Conservation (phyloP, 2,797 vertebrate genomes). For the Sebastes goodei region DNA sequence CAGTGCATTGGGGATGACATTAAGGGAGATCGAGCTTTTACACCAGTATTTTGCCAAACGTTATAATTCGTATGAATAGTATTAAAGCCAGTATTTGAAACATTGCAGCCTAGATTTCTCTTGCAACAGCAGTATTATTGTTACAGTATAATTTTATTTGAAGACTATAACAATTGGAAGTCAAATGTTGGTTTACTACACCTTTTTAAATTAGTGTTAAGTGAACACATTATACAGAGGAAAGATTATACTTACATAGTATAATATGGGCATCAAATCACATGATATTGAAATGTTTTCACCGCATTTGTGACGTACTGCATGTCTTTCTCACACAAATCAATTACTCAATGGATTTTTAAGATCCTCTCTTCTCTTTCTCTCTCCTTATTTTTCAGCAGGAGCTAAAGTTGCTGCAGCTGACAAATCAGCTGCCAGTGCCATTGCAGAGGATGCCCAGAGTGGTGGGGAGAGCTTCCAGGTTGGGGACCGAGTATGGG, state of each 20-base stretch:
- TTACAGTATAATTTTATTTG: background rate
- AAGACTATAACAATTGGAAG: background rate
- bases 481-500: conserved; percentile 95
- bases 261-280: background rate
- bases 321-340: background rate
- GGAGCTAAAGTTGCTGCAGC: conserved; percentile 77
- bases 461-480: conserved; percentile 89
- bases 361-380: background rate
- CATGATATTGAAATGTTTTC: background rate
- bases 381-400: conserved; percentile 16
- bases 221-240: background rate
- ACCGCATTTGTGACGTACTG: background rate
- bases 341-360: background rate
- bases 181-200: background rate
- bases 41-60: background rate
- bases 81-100: background rate
- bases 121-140: background rate
- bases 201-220: background rate
- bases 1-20: background rate
- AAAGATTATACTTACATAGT: background rate
- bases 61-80: background rate
- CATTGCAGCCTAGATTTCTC: background rate
- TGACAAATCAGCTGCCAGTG: conserved; percentile 78
- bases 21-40: background rate
- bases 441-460: conserved; percentile 75